Conservation (phyloP, 92 coral and sea anemone genomes). For the Plumapathes pennacea region DNA sequence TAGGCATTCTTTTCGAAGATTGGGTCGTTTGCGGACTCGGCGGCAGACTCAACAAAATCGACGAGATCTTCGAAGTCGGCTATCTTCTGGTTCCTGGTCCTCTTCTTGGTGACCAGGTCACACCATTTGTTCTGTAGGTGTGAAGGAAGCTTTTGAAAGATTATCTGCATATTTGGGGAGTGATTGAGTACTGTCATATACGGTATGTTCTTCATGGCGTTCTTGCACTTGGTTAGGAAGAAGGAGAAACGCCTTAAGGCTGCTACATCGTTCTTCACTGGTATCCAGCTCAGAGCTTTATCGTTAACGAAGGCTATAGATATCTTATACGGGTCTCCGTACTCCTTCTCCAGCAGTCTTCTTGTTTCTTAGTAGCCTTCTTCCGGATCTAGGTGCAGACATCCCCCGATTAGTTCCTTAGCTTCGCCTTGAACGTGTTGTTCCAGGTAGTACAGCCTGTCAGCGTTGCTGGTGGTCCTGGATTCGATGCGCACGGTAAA, state of each 20-base stretch:
- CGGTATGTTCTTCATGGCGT: slow-evolving; percentile 55
- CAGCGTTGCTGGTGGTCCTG: slow-evolving; percentile 22
- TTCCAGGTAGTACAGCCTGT: slow-evolving; percentile 50
- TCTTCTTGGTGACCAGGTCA: slow-evolving; percentile 29
- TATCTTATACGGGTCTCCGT: slow-evolving; percentile 63
- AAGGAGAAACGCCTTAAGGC: slow-evolving; percentile 52
- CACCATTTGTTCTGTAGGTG: slow-evolving; percentile 48
- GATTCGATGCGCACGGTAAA: slow-evolving; percentile 49
- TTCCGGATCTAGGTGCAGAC: slow-evolving; percentile 47
- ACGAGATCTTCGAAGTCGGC: slow-evolving; percentile 24
- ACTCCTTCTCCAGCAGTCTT: slow-evolving; percentile 37
- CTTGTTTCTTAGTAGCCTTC: slow-evolving; percentile 57
- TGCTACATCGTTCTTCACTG: slow-evolving; percentile 46
- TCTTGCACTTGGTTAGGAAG: slow-evolving; percentile 53
- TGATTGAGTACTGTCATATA: slow-evolving; percentile 64
- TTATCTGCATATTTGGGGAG: slow-evolving; percentile 53
- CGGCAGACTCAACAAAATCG: slow-evolving; percentile 31
- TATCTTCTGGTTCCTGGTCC: slow-evolving; percentile 1
- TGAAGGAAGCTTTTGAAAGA: slow-evolving; percentile 42
- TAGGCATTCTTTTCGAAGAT: slow-evolving; percentile 41
- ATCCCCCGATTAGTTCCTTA: slow-evolving; percentile 58
- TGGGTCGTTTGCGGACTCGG: slow-evolving; percentile 64
- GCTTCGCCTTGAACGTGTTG: slow-evolving; percentile 58
- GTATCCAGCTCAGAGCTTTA: slow-evolving; percentile 39
- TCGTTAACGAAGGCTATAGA: slow-evolving; percentile 47